Evolutionary conservation across 2,888 invertebrate species (phyloP), one percentile per base, ranked within the genome.

Genomic region (Tachina grossa): DNA sequence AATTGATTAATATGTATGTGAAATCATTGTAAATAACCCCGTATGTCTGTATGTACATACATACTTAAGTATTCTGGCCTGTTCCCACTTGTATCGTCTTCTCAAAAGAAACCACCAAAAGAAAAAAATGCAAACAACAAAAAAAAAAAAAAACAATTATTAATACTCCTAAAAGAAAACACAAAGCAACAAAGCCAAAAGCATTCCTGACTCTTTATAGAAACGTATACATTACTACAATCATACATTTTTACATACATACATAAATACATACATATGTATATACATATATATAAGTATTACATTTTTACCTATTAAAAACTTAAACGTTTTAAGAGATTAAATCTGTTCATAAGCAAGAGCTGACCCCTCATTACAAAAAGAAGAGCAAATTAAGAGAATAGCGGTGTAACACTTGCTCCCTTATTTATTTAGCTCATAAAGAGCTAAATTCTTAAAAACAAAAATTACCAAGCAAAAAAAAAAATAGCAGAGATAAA

Each of bases 291-390:
- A 71, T 16, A 47, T 16, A n/a, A n/a, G 51, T 14, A 53, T 43
- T 47, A 47, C 59, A 66, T 43, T 72, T 31, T 66, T 53, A n/a
- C 61, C 65, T 69, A 61, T 39, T 61, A 53, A 65, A 65, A 72
- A 72, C 49, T 53, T 69, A 69, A 77, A 16, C n/a, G 31, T 5
- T 68, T 78, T 78, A 82, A 74, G 81, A 85, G 85, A 49, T 80
- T 55, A 76, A 71, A 77, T 75, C 14, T 66, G 22, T 59, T 31
- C 39, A 31, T 8, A 13, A 16, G n/a, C 13, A 68, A 53, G 61
- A 68, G 68, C 49, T 41, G 65, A 45, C 57, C 66, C 14, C 47
- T 55, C 41, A 41, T 80, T 53, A 41, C 10, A 51, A 19, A 5
- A 41, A 16, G n/a, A 80, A 80, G 74, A 68, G 83, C n/a, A 39